These are phyloP conservation scores for Drosophila borborema DNA, from an alignment of 2,888 invertebrate species.

Conservation along the genomic window DNA sequence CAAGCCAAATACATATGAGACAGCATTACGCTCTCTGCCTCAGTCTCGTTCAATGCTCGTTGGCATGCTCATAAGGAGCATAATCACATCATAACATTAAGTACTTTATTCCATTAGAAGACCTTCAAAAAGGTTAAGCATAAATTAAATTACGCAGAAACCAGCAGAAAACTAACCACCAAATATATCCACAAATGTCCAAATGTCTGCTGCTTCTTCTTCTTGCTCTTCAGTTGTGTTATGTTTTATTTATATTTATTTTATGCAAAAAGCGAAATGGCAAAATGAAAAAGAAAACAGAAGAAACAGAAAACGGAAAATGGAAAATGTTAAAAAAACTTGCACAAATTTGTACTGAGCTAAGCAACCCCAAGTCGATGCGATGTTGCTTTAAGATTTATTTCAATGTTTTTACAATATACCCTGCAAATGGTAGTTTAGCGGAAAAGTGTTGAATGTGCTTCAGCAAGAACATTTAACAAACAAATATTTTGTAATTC, in stretches of 20 bases:
- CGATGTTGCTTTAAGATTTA: constrained; percentile 14
- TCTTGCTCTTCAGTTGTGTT: constrained; percentile 20
- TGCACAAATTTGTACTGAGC: constrained; percentile 51
- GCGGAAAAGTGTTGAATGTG: fast-evolving
- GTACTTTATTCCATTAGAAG: constrained; percentile 60
- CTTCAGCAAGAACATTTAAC: no score
- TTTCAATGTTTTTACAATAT: constrained; percentile 31
- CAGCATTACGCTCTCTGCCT: constrained; percentile 1
- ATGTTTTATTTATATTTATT: constrained; percentile 73
- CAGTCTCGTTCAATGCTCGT: not conserved
- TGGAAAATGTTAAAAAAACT: constrained; percentile 55
- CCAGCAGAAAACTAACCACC: constrained; percentile 55
- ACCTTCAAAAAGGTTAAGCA: constrained; percentile 62
- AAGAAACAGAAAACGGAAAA: constrained; percentile 24
- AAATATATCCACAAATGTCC: constrained; percentile 61
- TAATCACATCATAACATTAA: constrained; percentile 71
- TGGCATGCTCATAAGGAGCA: constrained; percentile 17
- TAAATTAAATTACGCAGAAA: constrained; percentile 69
- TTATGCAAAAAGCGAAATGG: constrained; percentile 59
- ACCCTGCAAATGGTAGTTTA: constrained; percentile 2
- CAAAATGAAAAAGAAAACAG: constrained; percentile 31
- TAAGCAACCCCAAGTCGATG: constrained; percentile 23
- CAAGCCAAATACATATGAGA: constrained; percentile 19
- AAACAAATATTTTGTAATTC: not conserved
- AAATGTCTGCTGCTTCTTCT: constrained; percentile 15